Evolutionary conservation across 2,888 invertebrate genomes (phyloP).

Genomic region (Drosophila diplacantha): DNA sequence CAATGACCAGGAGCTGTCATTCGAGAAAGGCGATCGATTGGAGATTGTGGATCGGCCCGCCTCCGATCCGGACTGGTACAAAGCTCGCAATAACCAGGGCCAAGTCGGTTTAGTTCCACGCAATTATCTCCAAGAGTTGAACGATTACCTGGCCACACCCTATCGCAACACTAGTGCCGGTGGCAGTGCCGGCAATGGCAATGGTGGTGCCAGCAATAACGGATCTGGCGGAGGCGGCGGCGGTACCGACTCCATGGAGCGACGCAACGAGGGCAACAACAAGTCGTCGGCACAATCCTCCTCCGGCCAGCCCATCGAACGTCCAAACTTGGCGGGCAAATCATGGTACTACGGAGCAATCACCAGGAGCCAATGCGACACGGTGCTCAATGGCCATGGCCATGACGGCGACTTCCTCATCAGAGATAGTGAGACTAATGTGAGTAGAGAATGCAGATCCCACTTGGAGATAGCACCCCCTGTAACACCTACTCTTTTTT

Average conservation of each 20-base stretch:
- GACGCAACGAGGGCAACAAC: constrained; percentile 77
- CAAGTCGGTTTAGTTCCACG: constrained; percentile 96
- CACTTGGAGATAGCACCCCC: background rate
- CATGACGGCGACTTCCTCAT: constrained; percentile 99
- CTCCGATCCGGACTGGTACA: constrained; percentile 98
- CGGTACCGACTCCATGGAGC: constrained; percentile 79
- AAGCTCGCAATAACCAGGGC: constrained; percentile 94
- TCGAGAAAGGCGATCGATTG: constrained; percentile 96
- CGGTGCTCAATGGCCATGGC: constrained; percentile 94
- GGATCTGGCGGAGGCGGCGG: constrained; percentile 75
- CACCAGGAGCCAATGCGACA: constrained; percentile 97
- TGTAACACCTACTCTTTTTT: background rate
- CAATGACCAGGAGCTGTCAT: constrained; percentile 96
- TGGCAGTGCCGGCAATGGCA: constrained; percentile 73
- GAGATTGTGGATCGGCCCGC: constrained; percentile 97
- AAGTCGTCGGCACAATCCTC: constrained; percentile 70
- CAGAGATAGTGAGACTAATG: constrained; percentile 99
- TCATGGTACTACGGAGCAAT: constrained; percentile 99
- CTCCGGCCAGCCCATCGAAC: constrained; percentile 78
- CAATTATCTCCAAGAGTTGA: constrained; percentile 94
- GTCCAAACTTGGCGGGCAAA: constrained; percentile 87
- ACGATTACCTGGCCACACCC: constrained; percentile 91
- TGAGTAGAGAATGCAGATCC: constrained; percentile 79
- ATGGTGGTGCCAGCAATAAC: constrained; percentile 50
- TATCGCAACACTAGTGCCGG: constrained; percentile 80